Evolutionary conservation across 2,888 invertebrate species (phyloP).

Genomic region (Athalia circularis): DNA sequence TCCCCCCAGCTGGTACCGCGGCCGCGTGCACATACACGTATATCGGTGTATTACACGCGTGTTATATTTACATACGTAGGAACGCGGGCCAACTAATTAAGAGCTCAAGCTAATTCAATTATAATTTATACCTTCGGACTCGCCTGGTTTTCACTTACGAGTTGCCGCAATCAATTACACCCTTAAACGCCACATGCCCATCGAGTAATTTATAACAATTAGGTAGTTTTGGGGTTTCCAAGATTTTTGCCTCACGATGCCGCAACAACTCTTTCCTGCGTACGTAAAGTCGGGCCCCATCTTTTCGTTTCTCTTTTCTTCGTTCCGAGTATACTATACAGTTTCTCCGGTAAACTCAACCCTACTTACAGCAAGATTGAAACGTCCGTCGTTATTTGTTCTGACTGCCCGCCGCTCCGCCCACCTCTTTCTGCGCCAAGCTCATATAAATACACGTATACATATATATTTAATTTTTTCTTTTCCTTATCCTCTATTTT

Average conservation of each 20-base stretch:
- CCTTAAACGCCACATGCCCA: conserved; percentile 66
- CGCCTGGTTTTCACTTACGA: conserved; percentile 52
- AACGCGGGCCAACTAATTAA: conserved; percentile 62
- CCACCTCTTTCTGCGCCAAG: conserved; percentile 54
- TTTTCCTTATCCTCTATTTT: conserved; percentile 36
- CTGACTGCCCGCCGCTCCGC: conserved; percentile 67
- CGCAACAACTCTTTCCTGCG: not conserved
- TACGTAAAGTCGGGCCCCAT: not conserved
- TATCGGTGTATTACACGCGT: conserved; percentile 1
- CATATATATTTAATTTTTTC: not conserved
- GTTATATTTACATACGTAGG: conserved; percentile 1
- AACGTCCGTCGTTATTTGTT: conserved; percentile 71
- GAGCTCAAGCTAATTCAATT: conserved; percentile 70
- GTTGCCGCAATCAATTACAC: conserved; percentile 67
- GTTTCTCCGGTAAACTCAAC: conserved; percentile 31
- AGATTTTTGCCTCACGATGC: conserved; percentile 6
- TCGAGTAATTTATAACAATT: conserved; percentile 67
- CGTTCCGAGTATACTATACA: not conserved
- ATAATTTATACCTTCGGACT: conserved; percentile 68
- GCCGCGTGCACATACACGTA: not conserved
- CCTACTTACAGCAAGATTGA: conserved; percentile 60
- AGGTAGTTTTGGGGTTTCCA: conserved; percentile 28
- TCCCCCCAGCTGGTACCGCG: not conserved
- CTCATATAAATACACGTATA: conserved; percentile 5
- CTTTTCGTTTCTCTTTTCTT: conserved; percentile 1